Conservation (phyloP, 2,113 vertebrate genomes). For the Peromyscus polionotus region DNA sequence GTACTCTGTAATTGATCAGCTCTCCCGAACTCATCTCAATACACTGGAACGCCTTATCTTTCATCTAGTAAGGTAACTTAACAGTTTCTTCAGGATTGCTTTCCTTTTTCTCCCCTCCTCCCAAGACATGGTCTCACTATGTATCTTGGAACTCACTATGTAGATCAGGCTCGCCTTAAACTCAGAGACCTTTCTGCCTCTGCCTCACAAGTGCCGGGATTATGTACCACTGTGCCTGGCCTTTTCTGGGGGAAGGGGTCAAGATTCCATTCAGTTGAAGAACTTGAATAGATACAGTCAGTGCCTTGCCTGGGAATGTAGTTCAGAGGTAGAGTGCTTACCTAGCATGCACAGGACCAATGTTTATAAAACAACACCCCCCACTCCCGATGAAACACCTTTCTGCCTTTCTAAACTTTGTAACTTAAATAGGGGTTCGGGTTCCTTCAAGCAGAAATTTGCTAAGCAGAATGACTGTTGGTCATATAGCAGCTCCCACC, state of each 20-base stretch:
- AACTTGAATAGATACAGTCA: not conserved
- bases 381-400: not conserved
- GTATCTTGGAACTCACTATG: not conserved
- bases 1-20: constrained; percentile 97
- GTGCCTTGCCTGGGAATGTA: not conserved
- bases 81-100: not conserved
- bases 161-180: not conserved
- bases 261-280: not conserved
- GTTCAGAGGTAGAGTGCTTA: not conserved
- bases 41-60: constrained; percentile 98
- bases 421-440: not conserved
- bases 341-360: not conserved
- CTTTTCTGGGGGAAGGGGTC: not conserved
- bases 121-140: not conserved
- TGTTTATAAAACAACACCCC: not conserved
- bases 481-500: not conserved
- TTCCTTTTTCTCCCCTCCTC: too few species aligned
- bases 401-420: not conserved
- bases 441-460: constrained; percentile 57
- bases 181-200: not conserved
- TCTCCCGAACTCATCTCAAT: constrained; percentile 96
- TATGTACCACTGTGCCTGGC: not conserved
- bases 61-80: constrained; percentile 95
- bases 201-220: not conserved
- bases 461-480: not conserved